Evolutionary conservation across 2,888 invertebrate species (phyloP).

Genomic region (Tenthredo scrophulariae): DNA sequence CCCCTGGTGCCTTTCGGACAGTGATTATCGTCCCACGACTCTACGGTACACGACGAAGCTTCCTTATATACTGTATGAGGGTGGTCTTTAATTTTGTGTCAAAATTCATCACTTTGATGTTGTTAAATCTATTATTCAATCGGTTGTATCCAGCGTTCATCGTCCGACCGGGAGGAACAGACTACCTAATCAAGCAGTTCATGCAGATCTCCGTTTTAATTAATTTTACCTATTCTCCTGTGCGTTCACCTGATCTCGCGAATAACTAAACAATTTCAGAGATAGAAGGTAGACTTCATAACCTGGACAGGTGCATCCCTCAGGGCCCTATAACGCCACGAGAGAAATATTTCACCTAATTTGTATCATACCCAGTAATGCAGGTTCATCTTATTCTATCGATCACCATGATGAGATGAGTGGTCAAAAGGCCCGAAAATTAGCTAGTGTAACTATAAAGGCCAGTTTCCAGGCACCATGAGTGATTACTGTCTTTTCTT

Average conservation of each 20-base stretch:
- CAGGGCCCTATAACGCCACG: neutral
- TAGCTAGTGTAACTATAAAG: neutral
- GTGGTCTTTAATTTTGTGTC: slow-evolving; percentile 37
- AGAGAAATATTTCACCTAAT: slow-evolving; percentile 8
- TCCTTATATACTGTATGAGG: slow-evolving; percentile 1
- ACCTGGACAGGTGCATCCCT: slow-evolving; percentile 9
- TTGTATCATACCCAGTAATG: neutral
- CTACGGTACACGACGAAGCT: no score
- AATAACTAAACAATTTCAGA: slow-evolving; percentile 21
- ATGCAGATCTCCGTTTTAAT: slow-evolving; percentile 36
- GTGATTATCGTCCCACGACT: slow-evolving; percentile 3
- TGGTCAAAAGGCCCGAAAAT: neutral
- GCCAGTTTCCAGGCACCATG: neutral
- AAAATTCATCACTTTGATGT: slow-evolving; percentile 33
- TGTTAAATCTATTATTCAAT: slow-evolving; percentile 42
- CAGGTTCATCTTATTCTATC: neutral
- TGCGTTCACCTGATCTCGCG: slow-evolving; percentile 1
- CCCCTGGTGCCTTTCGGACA: neutral
- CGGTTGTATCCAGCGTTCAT: slow-evolving; percentile 15
- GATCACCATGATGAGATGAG: neutral
- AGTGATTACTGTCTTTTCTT: neutral
- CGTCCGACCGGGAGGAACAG: slow-evolving; percentile 7
- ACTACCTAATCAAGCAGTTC: slow-evolving; percentile 15
- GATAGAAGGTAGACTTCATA: neutral
- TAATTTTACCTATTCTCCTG: slow-evolving; percentile 30